Evolutionary conservation across 2,113 vertebrate genomes (phyloP), one percentile per base, ranked within the genome.

Genomic region (Opisthocomus hoazin): DNA sequence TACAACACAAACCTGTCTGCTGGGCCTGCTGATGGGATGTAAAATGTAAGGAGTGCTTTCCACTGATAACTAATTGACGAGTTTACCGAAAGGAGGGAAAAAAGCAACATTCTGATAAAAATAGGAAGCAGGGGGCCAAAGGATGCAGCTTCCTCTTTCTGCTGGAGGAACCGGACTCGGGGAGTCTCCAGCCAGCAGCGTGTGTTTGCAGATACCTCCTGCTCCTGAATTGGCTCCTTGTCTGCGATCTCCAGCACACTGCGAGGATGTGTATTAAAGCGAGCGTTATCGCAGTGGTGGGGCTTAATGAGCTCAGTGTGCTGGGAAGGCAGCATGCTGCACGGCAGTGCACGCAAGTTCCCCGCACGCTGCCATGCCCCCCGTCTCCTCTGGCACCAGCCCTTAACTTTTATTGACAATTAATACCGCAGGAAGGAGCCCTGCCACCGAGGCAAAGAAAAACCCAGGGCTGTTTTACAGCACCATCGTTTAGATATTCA

Each of bases 161-260:
- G 89, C 30, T 24, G 41, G 45, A 85, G 41, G 45, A 46, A 14
- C 16, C 1, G 3, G 58, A 26, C 7, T 16, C 6, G 0, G 14
- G 8, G 27, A 56, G 4, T 39, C 74, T 32, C 26, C 4, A 3
- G 15, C 36, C 64, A 10, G 23, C 37, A 39, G 15, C 0, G 0
- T 2, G 1, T 18, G 34, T 90, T 75, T 56, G 74, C 56, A 64
- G 90, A 46, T 19, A 46, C 74, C 71, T 54, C 87, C 60, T 15
- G 41, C 60, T 86, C 76, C 74, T 26, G 60, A 54, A 8, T 5
- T 10, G 37, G 50, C 78, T 65, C 66, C 84, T 86, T 21, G 36
- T 37, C 54, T n/a, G 2, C 53, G 4, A 11, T 9, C 84, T 24
- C 26, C 51, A 11, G 77, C 43, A 12, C 27, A 12, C 74, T 10